phyloP scores from a whole-genome alignment of 2,888 invertebrate genomes.

The Coremacera marginata region DNA sequence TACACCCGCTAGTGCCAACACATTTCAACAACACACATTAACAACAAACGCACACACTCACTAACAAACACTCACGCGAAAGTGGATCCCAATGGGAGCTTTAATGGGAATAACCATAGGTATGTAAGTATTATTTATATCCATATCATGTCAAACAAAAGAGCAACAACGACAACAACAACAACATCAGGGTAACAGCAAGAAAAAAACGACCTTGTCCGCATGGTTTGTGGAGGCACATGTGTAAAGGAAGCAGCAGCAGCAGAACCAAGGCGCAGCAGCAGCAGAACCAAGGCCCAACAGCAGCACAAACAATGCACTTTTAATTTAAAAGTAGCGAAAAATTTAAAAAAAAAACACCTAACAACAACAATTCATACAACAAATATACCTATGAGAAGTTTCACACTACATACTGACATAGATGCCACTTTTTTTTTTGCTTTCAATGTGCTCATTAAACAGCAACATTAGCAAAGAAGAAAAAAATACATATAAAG shows the following conservation, averaged over 20 bases:
- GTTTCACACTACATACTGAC: too few relatives aligned
- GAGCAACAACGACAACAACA: neutral
- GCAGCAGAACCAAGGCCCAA: neutral
- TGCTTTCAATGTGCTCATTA: too few relatives aligned
- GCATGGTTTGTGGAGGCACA: neutral
- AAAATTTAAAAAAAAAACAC: neutral
- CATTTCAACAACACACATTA: too few relatives aligned
- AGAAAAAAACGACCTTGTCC: constrained; percentile 24
- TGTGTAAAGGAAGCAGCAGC: neutral
- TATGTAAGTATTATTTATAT: neutral
- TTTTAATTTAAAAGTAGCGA: neutral
- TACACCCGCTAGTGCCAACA: too few relatives aligned
- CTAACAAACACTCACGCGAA: too few relatives aligned
- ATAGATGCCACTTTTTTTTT: too few relatives aligned
- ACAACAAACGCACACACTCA: too few relatives aligned
- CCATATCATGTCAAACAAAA: neutral
- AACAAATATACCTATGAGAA: neutral
- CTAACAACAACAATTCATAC: neutral
- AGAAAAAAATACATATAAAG: too few relatives aligned
- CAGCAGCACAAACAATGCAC: neutral
- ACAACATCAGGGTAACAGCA: neutral
- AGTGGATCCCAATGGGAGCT: too few relatives aligned
- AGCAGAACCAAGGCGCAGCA: neutral
- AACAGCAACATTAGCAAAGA: too few relatives aligned
- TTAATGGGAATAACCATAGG: neutral